Base-by-base conservation (phyloP, 2,113 vertebrate species). In the Poicephalus gulielmi region DNA sequence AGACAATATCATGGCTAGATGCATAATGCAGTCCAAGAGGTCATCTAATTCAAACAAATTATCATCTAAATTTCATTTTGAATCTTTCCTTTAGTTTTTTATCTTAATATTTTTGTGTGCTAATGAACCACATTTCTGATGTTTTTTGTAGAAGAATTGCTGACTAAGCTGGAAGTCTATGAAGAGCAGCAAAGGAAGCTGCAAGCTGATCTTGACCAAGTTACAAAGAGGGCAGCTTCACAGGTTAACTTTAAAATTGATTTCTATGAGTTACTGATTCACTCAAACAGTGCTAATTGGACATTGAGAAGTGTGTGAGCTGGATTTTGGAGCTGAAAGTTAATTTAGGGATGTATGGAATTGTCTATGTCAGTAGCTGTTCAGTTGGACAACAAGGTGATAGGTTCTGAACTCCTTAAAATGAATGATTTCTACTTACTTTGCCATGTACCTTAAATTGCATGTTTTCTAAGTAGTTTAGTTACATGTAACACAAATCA, bases 181-280 rank as follows among this genome's bases (percentile, higher is more conserved):
- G 99, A 99, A 96, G 98, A 99, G 75, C 99, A 99, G 47, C 99
- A 99, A 91, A 98, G 98, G 92, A 99, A 98, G 13, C 97, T 99
- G 60, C 98, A 99, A 86, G 98, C 98, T 12, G 99, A 99, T 94
- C 98, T 99, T 67, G 99, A 99, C 94, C 99, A 99, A 95, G 98
- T 99, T 91, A 98, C 98, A 47, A 99, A 99, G 95, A 98, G 98
- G 80, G 98, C 99, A 15, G 98, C 99, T 25, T 99, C 99, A 27
- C 99, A 99, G 99, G 99, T 99, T 78, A 55, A 23, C 37, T 67
- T 86, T 22, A 49, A 43, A 71, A 41, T 62, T 11, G 28, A 81
- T 81, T 86, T 76, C 49, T 53, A 49, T 52, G 27, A 70, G 15
- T 84, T 90, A 19, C 8, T 89, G 33, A 83, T 66, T 60, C 84